Percentiles rank a stretch among this genome's conserved stretches.
Conservation (phyloP, 2,113 vertebrate species). For the Psilopsiagon aurifrons region DNA sequence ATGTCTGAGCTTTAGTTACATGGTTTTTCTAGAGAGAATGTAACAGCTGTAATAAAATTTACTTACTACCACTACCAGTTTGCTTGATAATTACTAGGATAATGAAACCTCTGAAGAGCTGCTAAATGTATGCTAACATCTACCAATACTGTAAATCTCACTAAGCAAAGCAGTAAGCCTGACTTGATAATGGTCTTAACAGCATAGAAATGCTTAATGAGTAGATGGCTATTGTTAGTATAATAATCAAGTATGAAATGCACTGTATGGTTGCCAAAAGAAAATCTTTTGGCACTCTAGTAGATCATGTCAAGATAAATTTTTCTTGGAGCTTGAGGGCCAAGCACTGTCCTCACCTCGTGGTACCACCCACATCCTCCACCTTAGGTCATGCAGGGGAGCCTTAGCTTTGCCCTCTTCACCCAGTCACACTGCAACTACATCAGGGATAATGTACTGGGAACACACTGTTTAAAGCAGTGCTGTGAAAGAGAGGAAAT, state of each 20-base stretch:
- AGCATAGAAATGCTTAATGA: background rate
- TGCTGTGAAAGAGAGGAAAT: background rate
- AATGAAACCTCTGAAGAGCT: background rate
- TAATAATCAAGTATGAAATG: background rate
- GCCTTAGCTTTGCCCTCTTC: background rate
- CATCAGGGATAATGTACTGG: background rate
- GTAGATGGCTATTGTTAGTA: background rate
- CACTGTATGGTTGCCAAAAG: background rate
- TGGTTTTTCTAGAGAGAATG: background rate
- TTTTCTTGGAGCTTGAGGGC: background rate
- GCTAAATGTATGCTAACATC: background rate
- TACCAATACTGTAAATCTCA: background rate
- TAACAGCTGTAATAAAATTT: background rate
- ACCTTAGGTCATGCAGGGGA: fast-evolving
- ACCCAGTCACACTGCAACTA: background rate
- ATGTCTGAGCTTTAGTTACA: background rate
- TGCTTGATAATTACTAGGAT: background rate
- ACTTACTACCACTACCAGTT: background rate
- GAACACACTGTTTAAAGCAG: background rate
- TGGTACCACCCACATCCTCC: fast-evolving
- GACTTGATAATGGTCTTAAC: background rate
- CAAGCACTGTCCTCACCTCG: background rate
- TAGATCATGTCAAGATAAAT: background rate
- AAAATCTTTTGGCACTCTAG: background rate
- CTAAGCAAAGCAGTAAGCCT: background rate